Evolutionary conservation across 2,797 vertebrate species (phyloP).

Genomic region (Tokudaia tokunoshimensis): DNA sequence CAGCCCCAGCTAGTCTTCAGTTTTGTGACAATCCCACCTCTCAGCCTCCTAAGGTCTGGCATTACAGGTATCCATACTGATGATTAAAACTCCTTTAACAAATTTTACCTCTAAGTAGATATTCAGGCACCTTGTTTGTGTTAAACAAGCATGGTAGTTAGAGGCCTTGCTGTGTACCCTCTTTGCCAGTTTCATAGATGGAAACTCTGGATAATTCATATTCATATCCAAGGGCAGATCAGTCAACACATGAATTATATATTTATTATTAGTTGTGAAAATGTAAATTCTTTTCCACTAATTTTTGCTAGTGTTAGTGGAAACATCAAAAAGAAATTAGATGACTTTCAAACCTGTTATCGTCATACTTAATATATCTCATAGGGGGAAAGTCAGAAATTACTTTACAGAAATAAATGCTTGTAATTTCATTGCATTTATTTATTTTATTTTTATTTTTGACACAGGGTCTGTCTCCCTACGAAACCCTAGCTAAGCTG

Average conservation of each 20-base stretch:
- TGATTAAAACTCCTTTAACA: neutral
- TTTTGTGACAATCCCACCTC: neutral
- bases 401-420: neutral
- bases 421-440: neutral
- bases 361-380: neutral
- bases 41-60: neutral
- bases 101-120: slow-evolving; percentile 6
- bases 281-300: slow-evolving; percentile 23
- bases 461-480: neutral
- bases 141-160: neutral
- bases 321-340: slow-evolving; percentile 47
- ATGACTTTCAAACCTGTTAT: neutral
- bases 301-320: neutral
- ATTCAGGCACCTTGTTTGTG: slow-evolving; percentile 30
- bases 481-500: too few species aligned
- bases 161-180: neutral
- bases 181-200: slow-evolving; percentile 22
- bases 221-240: neutral
- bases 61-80: neutral
- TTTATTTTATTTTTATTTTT: neutral
- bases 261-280: slow-evolving; percentile 28
- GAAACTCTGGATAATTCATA: slow-evolving; percentile 37
- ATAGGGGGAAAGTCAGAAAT: neutral
- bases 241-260: slow-evolving; percentile 39
- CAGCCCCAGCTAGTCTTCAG: neutral